Evolutionary conservation across 2,113 vertebrate species (phyloP), one percentile per base, ranked within the genome.

Genomic region (Gymnarchus niloticus): DNA sequence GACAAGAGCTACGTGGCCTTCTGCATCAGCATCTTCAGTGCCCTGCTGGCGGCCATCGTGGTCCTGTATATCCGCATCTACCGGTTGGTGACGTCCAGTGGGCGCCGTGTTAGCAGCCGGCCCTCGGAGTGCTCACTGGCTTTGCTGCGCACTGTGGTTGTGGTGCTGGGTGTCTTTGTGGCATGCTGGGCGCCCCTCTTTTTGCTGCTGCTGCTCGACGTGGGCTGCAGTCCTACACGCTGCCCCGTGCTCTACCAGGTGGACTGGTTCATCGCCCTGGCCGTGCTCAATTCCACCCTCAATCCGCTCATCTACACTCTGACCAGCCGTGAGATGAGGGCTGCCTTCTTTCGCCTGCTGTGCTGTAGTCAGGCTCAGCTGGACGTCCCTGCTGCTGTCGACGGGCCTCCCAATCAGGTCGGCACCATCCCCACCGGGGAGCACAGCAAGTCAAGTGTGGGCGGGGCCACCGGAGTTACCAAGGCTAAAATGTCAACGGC

Each of bases 241-340:
- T 95, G 94, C 14, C 89, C 91, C 0, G 90, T 94, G 54, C 93
- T 95, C 69, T 94, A 93, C 88, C 86, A 94, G 86, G 93, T 92
- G 87, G 93, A 94, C 90, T 94, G 94, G 94, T 95, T 94, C 87
- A 94, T 95, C 10, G 93, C 93, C 12, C 88, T 95, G 83, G 94
- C 94, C 0, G 94, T 95, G 86, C 94, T 95, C 87, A 95, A 95
- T 88, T 95, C 94, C 0, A 94, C 94, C 54, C 93, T 95, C 41
- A 95, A 95, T 89, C 94, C 94, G 0, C 92, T 95, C 25, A 95
- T 95, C 81, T 95, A 95, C 87, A 95, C 94, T 2, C 89, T 95
- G 65, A 92, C 94, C 86, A 95, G 94, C 92, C 89, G 93, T 83
- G 94, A 95, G 90, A 93, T 95, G 94, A 92, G 94, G 73, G 87